phyloP scores from a whole-genome alignment of 2,888 invertebrate species.

The Philereme vetulata region DNA sequence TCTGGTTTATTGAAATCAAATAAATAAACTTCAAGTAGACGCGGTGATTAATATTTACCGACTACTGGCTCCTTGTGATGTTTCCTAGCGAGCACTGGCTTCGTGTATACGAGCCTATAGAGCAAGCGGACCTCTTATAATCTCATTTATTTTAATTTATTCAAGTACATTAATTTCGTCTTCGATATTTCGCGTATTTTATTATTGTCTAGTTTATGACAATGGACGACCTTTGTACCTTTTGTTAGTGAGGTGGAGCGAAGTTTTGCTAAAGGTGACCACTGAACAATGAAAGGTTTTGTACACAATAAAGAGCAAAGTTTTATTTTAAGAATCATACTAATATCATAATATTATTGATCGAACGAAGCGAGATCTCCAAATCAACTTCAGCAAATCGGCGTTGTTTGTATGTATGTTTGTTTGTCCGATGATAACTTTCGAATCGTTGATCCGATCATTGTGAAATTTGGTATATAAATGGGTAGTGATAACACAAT shows the following conservation, averaged over 20 bases:
- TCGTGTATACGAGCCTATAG: conserved; percentile 11
- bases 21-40: background rate
- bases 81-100: background rate
- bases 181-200: conserved; percentile 55
- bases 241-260: conserved; percentile 25
- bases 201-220: conserved; percentile 33
- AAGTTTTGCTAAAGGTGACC: conserved; percentile 21
- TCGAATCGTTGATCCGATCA: too few species aligned
- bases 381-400: too few species aligned
- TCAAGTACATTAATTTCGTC: conserved; percentile 70
- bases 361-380: too few species aligned
- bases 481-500: too few species aligned
- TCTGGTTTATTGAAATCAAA: too few species aligned
- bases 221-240: conserved; percentile 20
- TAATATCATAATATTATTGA: too few species aligned
- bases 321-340: conserved; percentile 1
- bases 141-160: conserved; percentile 83
- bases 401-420: too few species aligned
- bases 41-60: background rate
- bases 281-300: conserved; percentile 11
- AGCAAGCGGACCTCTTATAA: conserved; percentile 57
- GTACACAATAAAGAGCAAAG: conserved; percentile 4
- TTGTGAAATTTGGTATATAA: too few species aligned
- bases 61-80: too few species aligned
- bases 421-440: too few species aligned